Percentiles rank a stretch among this genome's conserved stretches.
These are phyloP conservation scores for Anagrus nilaparvatae DNA, from an alignment of 1,140 invertebrate genomes.

Conservation along the genomic window DNA sequence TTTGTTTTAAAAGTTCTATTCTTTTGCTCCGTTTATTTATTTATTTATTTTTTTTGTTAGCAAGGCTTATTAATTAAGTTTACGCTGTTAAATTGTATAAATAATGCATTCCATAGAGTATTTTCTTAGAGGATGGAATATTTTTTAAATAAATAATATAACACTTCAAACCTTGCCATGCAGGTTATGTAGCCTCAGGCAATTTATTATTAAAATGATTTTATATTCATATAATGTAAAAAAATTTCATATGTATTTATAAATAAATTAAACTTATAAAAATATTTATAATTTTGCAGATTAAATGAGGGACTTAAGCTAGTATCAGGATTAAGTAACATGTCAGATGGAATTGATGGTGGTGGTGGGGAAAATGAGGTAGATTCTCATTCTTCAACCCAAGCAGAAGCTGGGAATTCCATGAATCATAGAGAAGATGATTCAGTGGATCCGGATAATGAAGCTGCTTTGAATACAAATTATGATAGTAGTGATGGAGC, in stretches of 20 bases:
- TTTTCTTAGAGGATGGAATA: too few relatives aligned
- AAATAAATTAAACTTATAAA: background rate
- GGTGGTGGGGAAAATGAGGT: constrained; percentile 42
- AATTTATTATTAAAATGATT: background rate
- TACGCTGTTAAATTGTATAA: too few relatives aligned
- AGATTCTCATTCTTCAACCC: constrained; percentile 40
- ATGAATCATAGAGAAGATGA: constrained; percentile 37
- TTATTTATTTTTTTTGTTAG: too few relatives aligned
- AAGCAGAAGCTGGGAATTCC: constrained; percentile 32
- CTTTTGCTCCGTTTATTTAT: too few relatives aligned
- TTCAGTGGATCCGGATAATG: constrained; percentile 35
- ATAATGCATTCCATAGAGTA: too few relatives aligned
- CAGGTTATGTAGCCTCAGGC: too few relatives aligned
- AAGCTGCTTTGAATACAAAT: constrained; percentile 48
- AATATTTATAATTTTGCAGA: constrained; percentile 18
- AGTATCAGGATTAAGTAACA: constrained; percentile 32
- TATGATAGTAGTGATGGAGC: constrained; percentile 50
- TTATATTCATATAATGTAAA: background rate
- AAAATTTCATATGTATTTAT: background rate
- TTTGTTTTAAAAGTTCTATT: too few relatives aligned
- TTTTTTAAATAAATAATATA: too few relatives aligned
- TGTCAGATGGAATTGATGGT: constrained; percentile 41
- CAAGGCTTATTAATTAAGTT: too few relatives aligned
- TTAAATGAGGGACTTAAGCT: constrained; percentile 32
- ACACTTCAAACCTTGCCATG: too few relatives aligned